A percentile compares a stretch with the other conserved stretches of the same genome.
phyloP scores from a whole-genome alignment of 2,888 invertebrate genomes.

The Chalcis sispes region DNA sequence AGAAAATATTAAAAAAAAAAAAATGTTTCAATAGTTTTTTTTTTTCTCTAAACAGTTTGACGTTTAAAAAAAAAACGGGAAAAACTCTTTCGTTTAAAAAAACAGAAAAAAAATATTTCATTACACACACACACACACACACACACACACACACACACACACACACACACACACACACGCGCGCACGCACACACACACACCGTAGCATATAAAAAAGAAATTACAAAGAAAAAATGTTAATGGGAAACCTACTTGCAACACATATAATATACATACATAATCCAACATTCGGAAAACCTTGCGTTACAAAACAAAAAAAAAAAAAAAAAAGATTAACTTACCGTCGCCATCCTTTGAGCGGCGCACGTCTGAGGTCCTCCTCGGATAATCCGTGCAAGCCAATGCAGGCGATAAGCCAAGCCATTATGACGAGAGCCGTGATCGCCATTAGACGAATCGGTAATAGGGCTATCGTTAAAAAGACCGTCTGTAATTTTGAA shows the following conservation, averaged over 20 bases:
- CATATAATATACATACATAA: not conserved
- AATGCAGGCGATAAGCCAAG: slow-evolving; percentile 90
- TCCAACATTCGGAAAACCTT: too few species aligned
- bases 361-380: slow-evolving; percentile 86
- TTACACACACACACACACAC: too few species aligned
- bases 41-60: too few species aligned
- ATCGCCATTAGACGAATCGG: slow-evolving; percentile 89
- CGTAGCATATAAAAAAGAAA: too few species aligned
- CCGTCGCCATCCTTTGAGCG: slow-evolving; percentile 94
- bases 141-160: too few species aligned
- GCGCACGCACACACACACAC: too few species aligned
- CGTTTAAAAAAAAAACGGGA: too few species aligned
- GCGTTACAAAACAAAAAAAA: not conserved
- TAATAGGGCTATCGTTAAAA: slow-evolving; percentile 89
- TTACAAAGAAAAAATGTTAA: slow-evolving; percentile 2
- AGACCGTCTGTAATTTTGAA: slow-evolving; percentile 82
- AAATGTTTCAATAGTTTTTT: too few species aligned
- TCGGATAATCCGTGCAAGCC: slow-evolving; percentile 88
- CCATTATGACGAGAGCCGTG: slow-evolving; percentile 85
- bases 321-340: slow-evolving; percentile 74
- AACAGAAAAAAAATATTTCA: too few species aligned
- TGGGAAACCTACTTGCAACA: not conserved
- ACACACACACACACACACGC: too few species aligned
- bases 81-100: too few species aligned
- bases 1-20: too few species aligned